Evolutionary conservation across 2,113 vertebrate species (phyloP), one percentile per base, ranked within the genome.

Genomic region (Alethe diademata): DNA sequence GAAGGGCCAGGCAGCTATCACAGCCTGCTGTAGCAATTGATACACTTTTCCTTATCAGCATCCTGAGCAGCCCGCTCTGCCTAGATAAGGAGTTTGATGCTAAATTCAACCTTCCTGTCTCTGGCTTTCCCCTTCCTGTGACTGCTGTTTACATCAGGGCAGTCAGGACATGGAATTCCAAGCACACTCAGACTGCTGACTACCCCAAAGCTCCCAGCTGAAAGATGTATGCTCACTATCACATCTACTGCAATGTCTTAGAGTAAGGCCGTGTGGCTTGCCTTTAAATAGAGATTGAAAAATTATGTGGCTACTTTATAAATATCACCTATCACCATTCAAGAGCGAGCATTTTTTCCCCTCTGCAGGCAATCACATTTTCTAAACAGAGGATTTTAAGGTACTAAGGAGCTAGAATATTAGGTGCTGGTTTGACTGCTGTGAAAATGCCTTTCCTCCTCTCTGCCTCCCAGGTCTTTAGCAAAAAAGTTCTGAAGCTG

Each of bases 81-180:
- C 76, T 53, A 78, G 94, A 97, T 93, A 95, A 96, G 75, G 84
- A 93, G 47, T 70, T 79, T 25, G 81, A 76, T 76, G 88, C 85
- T 96, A 97, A 95, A 94, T 95, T 85, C 92, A 92, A 86, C 86
- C 90, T 96, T 97, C 94, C 95, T 96, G 93, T 93, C 90, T 40
- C 80, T 82, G 87, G 50, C 90, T 80, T 92, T 88, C 64, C 75
- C 33, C 92, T 96, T 96, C 95, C 90, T 90, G 94, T 70, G 84
- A 70, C 43, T 6, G 78, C 78, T 85, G 87, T 87, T 95, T 95
- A 85, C 47, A 38, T 25, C 24, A 4, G 48, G 74, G 42, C 9
- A 9, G 82, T n/a, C 54, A 51, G 82, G 71, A 93, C 81, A 69
- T 0, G 0, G 61, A 45, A 65, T 81, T 89, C 89, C 0, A 0